A percentile compares a stretch with the other conserved stretches of the same genome.
Conservation (phyloP, 2,888 invertebrate species). For the Brachyptera putata region DNA sequence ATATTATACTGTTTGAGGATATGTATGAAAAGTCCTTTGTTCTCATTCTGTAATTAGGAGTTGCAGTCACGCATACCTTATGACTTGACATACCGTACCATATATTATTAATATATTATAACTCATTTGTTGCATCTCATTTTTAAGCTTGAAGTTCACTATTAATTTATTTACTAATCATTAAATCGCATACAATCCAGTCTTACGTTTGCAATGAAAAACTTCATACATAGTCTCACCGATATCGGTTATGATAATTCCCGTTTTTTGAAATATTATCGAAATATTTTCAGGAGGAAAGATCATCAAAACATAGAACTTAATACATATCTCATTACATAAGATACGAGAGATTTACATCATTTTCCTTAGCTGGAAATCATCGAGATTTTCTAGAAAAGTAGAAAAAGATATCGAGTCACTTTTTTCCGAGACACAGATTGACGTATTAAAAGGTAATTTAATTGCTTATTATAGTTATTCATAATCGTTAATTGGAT, state of each 20-base stretch:
- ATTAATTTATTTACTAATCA: too few relatives aligned
- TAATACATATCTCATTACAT: not conserved
- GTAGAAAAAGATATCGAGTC: conserved; percentile 14
- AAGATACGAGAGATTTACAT: not conserved
- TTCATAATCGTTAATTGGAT: too few relatives aligned
- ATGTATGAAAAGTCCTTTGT: conserved; percentile 4
- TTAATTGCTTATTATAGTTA: not conserved
- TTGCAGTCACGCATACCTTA: not conserved
- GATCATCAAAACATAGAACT: not conserved
- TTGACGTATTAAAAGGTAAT: not conserved
- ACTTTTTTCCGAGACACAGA: not conserved
- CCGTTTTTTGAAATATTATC: not conserved
- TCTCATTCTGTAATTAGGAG: not conserved
- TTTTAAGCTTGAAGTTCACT: too few relatives aligned
- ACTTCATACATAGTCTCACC: not conserved
- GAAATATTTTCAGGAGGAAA: not conserved
- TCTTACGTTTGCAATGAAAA: conserved; percentile 8
- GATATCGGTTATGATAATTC: not conserved
- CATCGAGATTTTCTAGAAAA: conserved; percentile 18
- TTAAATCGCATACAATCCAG: conserved; percentile 9
- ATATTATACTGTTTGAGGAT: not conserved
- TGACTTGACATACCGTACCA: not conserved
- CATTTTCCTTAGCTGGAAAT: conserved; percentile 3
- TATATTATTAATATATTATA: too few relatives aligned
- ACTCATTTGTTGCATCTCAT: too few relatives aligned